These are phyloP conservation scores for Apodemia zela DNA, from an alignment of 2,888 invertebrate species.

Conservation along the genomic window DNA sequence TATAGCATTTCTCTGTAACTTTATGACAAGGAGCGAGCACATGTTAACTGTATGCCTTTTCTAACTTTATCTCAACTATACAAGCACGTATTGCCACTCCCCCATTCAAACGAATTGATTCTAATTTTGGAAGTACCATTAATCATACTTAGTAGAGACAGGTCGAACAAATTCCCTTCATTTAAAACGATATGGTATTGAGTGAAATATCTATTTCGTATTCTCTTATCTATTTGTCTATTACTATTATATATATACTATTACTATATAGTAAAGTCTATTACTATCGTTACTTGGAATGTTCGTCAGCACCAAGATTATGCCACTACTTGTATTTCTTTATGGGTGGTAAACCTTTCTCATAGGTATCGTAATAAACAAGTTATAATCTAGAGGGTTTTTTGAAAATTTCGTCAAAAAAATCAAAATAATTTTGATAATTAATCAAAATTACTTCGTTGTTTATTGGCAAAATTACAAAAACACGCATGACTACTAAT, in stretches of 20 bases:
- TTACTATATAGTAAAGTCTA: constrained; percentile 7
- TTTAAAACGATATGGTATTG: constrained; percentile 35
- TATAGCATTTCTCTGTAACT: background rate
- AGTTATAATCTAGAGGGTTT: background rate
- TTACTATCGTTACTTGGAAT: background rate
- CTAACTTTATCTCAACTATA: constrained; percentile 9
- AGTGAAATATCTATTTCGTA: constrained; percentile 18
- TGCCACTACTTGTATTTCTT: background rate
- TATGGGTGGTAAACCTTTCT: background rate
- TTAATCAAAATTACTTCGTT: too few relatives aligned
- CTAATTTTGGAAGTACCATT: constrained; percentile 62
- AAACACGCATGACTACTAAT: too few relatives aligned
- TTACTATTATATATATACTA: too few relatives aligned
- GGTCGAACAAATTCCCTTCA: constrained; percentile 43
- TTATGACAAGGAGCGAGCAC: background rate
- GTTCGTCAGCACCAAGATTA: background rate
- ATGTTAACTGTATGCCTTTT: constrained; percentile 6
- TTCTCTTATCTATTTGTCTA: constrained; percentile 15
- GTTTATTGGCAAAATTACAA: too few relatives aligned
- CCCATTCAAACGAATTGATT: constrained; percentile 58
- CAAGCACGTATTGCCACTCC: constrained; percentile 32
- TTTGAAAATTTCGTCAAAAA: too few relatives aligned
- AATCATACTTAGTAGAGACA: constrained; percentile 68
- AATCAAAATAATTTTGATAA: too few relatives aligned
- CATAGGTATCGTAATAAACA: background rate